These are phyloP conservation scores for Elysia chlorotica DNA, from an alignment of 1,140 invertebrate genomes.

Conservation along the genomic window DNA sequence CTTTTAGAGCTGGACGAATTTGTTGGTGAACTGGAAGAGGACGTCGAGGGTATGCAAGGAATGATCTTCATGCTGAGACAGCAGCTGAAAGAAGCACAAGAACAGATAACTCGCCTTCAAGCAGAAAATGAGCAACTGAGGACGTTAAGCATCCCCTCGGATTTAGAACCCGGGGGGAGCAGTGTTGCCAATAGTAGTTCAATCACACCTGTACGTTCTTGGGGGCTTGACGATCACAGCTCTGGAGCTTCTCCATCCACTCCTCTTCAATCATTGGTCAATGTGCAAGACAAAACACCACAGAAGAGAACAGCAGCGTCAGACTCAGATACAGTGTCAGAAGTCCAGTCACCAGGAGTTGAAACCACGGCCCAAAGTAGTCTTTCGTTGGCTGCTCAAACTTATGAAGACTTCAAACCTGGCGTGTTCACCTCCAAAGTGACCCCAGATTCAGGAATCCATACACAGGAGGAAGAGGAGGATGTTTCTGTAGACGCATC, in stretches of 20 bases:
- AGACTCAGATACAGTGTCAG: background rate
- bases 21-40: constrained; percentile 93
- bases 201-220: background rate
- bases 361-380: background rate
- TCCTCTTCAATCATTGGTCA: background rate
- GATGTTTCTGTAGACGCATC: too few species aligned
- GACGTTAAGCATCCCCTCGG: constrained; percentile 18
- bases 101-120: constrained; percentile 45
- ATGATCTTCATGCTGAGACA: constrained; percentile 94
- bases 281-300: constrained; percentile 7
- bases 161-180: constrained; percentile 12
- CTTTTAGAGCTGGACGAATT: constrained; percentile 97
- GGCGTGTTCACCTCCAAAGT: constrained; percentile 10
- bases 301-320: background rate
- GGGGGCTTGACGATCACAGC: too few species aligned
- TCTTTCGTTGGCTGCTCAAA: background rate
- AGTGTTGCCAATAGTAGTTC: background rate
- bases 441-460: constrained; percentile 18
- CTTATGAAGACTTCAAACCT: background rate
- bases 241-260: too few species aligned
- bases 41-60: constrained; percentile 97
- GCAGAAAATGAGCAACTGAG: constrained; percentile 44
- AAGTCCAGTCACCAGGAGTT: background rate
- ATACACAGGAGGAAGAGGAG: constrained; percentile 20
- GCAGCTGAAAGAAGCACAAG: constrained; percentile 70